Evolutionary conservation across 2,888 invertebrate species (phyloP).

Genomic region (Lysandra bellargus): DNA sequence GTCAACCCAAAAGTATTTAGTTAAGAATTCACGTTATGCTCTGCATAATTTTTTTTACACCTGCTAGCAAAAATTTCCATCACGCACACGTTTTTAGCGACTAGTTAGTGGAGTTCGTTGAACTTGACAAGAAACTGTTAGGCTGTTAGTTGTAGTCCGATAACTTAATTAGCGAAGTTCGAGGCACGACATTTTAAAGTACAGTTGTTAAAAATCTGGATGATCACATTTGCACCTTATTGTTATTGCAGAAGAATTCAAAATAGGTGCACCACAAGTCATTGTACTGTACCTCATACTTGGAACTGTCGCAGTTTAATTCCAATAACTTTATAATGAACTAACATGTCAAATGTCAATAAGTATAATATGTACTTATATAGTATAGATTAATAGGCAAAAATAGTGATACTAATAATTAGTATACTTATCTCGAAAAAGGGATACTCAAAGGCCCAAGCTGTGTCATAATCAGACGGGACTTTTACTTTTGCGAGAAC

Average conservation of each 20-base stretch:
- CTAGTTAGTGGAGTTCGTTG: conserved; percentile 28
- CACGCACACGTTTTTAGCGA: conserved; percentile 23
- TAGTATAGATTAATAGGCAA: too few species aligned
- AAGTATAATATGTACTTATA: too few species aligned
- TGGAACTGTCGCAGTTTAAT: not conserved
- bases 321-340: not conserved
- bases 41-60: not conserved
- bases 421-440: too few species aligned
- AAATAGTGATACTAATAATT: too few species aligned
- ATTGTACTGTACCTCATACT: not conserved
- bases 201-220: not conserved
- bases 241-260: not conserved
- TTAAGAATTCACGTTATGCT: not conserved
- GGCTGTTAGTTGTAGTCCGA: conserved; percentile 26
- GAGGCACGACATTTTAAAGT: conserved; percentile 14
- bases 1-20: not conserved
- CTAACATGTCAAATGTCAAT: too few species aligned
- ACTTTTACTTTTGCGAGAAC: too few species aligned
- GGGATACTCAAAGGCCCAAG: too few species aligned
- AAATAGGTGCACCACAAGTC: not conserved
- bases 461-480: too few species aligned
- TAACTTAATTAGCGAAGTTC: conserved; percentile 30
- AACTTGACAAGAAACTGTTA: conserved; percentile 29
- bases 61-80: conserved; percentile 4
- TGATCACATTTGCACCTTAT: not conserved